phyloP scores from a whole-genome alignment of 2,888 invertebrate genomes.

The Bedellia somnulentella region DNA sequence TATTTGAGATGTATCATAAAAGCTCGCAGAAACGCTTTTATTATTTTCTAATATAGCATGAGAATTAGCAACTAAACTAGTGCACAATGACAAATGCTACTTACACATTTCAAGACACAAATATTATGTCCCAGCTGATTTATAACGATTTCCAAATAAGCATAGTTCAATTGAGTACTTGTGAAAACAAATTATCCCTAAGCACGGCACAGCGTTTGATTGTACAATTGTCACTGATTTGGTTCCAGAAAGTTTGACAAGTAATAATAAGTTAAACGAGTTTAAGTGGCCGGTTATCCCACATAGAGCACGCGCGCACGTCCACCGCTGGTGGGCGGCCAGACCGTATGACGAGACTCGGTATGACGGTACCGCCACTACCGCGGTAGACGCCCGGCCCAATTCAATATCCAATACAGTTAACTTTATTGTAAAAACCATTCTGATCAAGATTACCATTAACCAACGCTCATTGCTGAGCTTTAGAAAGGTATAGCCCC shows the following conservation, averaged over 20 bases:
- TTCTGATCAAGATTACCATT: neutral
- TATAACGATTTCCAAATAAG: neutral
- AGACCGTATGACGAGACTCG: conserved; percentile 48
- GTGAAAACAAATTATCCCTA: neutral
- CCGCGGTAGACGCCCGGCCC: no score
- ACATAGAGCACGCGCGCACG: conserved; percentile 33
- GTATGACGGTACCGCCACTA: no score
- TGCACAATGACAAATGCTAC: no score
- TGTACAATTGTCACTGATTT: conserved; percentile 11
- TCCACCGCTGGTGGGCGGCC: conserved; percentile 44
- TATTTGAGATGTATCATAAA: no score
- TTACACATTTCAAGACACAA: no score
- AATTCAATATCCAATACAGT: conserved; percentile 26
- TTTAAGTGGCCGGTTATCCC: no score
- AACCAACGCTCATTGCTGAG: conserved; percentile 25
- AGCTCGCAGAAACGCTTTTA: no score
- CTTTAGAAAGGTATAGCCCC: conserved; percentile 1
- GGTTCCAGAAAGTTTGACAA: no score
- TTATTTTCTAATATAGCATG: no score
- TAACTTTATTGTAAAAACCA: neutral
- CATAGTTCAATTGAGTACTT: neutral
- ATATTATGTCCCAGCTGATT: neutral
- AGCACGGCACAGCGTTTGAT: conserved; percentile 26
- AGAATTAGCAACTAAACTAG: no score
- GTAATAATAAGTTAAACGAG: no score